Evolutionary conservation across 2,113 vertebrate genomes (phyloP).

Genomic region (Pleuronectes platessa): DNA sequence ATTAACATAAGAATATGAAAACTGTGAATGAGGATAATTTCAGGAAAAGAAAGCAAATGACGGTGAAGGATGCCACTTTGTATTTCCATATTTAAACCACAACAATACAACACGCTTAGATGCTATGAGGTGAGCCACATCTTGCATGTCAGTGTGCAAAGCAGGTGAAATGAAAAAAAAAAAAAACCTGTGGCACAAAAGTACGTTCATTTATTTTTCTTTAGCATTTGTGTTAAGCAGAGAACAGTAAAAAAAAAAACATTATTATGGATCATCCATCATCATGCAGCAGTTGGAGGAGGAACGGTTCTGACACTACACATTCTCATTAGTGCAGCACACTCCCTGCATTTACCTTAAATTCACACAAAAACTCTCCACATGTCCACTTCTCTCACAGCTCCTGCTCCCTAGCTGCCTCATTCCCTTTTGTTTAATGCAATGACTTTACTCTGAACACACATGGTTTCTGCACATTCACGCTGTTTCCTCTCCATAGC

Average conservation of each 20-base stretch:
- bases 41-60: not conserved
- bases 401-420: not conserved
- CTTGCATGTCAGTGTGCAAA: not conserved
- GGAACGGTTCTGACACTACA: not conserved
- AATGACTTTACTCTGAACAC: too few relatives aligned
- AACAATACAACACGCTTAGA: not conserved
- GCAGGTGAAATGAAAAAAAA: too few relatives aligned
- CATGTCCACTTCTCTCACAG: not conserved
- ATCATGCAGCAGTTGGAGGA: not conserved
- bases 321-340: not conserved
- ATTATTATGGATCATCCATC: too few relatives aligned
- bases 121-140: not conserved
- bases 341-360: not conserved
- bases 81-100: not conserved
- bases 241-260: not conserved
- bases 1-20: not conserved
- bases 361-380: not conserved
- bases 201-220: too few relatives aligned
- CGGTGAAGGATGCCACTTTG: not conserved
- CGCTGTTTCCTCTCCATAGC: not conserved
- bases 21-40: constrained; percentile 16
- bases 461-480: not conserved
- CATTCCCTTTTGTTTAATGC: not conserved
- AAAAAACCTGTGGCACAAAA: too few relatives aligned
- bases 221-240: not conserved